Evolutionary conservation across 2,113 vertebrate genomes (phyloP).

Genomic region (Gadus chalcogrammus): DNA sequence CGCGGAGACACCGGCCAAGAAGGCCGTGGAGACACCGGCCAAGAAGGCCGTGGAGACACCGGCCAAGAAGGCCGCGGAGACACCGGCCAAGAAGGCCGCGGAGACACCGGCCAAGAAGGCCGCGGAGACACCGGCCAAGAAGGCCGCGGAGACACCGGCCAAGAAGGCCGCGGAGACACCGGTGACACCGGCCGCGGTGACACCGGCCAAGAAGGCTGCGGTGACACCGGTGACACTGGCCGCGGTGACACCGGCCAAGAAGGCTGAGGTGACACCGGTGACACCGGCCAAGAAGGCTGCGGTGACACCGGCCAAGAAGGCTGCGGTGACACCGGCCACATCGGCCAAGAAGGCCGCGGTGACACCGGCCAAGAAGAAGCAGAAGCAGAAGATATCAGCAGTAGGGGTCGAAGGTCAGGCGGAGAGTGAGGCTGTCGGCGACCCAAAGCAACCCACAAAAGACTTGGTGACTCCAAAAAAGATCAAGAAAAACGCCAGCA

Average conservation of each 20-base stretch:
- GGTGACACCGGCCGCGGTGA: no score
- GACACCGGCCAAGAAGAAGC: background rate
- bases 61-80: background rate
- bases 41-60: conserved; percentile 5
- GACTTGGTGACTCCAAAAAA: background rate
- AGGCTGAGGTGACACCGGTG: no score
- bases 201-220: no score
- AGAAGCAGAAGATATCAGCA: background rate
- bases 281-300: conserved; percentile 9
- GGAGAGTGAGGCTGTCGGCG: background rate
- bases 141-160: background rate
- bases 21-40: background rate
- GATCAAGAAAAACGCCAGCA: background rate
- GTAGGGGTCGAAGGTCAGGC: background rate
- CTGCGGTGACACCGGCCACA: background rate
- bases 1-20: no score
- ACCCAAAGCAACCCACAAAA: background rate
- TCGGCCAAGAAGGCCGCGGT: conserved; percentile 9
- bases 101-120: conserved; percentile 6
- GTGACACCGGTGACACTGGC: background rate
- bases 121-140: background rate
- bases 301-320: background rate
- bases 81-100: no score
- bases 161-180: conserved; percentile 9
- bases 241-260: background rate